A percentile compares a stretch with the other conserved stretches of the same genome.
These are phyloP conservation scores for Epistrophe eligans DNA, from an alignment of 2,888 invertebrate genomes.

Conservation along the genomic window DNA sequence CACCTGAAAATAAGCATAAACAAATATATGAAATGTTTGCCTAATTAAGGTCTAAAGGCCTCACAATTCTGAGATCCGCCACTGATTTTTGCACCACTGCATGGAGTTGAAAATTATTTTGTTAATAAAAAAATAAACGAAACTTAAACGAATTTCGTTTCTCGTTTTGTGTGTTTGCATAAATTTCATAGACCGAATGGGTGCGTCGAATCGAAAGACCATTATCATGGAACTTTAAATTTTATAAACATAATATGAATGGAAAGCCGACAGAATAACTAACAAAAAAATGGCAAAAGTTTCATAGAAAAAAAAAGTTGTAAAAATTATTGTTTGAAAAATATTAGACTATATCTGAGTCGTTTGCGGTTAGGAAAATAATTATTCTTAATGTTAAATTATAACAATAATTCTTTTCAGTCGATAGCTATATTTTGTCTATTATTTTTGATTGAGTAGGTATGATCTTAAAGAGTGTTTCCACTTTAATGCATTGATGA, in stretches of 20 bases:
- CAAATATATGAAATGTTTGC: too few species aligned
- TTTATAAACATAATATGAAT: conserved; percentile 12
- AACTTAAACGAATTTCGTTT: conserved; percentile 50
- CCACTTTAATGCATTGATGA: too few species aligned
- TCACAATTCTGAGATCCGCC: not conserved
- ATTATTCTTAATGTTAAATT: not conserved
- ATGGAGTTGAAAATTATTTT: conserved; percentile 53
- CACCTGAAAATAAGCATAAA: too few species aligned
- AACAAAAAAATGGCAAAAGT: not conserved
- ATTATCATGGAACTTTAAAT: conserved; percentile 45
- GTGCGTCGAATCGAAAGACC: conserved; percentile 59
- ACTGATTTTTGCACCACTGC: not conserved
- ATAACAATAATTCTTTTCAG: too few species aligned
- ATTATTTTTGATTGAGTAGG: too few species aligned
- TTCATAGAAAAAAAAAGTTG: not conserved
- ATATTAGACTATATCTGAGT: not conserved
- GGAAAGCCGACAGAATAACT: conserved; percentile 26
- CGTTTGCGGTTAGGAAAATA: not conserved
- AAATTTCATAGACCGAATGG: conserved; percentile 52
- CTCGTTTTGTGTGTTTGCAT: conserved; percentile 53
- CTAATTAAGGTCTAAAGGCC: not conserved
- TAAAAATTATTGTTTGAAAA: not conserved
- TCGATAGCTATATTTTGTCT: too few species aligned
- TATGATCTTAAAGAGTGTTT: too few species aligned
- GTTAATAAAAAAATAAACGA: conserved; percentile 33